Percentiles rank a stretch among this genome's conserved stretches.
These are phyloP conservation scores for Taurulus bubalis DNA, from an alignment of 2,113 vertebrate species.

Conservation along the genomic window DNA sequence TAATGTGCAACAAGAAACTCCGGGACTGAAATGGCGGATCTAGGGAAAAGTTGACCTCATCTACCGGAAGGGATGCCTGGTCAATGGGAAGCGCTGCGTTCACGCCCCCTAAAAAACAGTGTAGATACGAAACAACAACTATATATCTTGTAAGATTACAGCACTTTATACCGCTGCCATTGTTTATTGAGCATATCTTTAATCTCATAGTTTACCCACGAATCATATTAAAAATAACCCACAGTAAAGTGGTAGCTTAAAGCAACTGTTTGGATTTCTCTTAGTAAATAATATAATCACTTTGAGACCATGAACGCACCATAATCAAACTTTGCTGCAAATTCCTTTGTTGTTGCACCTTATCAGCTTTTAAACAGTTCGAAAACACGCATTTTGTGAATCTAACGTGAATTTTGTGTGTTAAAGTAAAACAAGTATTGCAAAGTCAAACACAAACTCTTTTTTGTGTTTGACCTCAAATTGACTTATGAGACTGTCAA, in stretches of 20 bases:
- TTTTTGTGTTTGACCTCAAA: not conserved
- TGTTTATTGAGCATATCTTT: not conserved
- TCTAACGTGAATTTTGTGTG: not conserved
- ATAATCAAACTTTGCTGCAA: conserved; percentile 13
- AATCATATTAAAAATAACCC: not conserved
- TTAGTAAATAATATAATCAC: not conserved
- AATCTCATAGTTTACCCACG: accelerated
- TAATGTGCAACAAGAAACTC: conserved; percentile 70
- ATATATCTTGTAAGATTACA: not conserved
- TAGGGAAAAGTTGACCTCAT: conserved; percentile 88
- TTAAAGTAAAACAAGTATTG: not conserved
- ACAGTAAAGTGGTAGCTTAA: not conserved
- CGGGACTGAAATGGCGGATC: conserved; percentile 88
- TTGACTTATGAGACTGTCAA: not conserved
- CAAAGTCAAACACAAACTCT: not conserved
- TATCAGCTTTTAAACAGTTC: not conserved
- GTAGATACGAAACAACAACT: not conserved
- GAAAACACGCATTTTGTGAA: not conserved
- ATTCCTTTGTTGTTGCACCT: not conserved
- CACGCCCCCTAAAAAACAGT: conserved; percentile 20
- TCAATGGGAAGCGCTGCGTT: conserved; percentile 62
- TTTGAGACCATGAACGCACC: conserved; percentile 1
- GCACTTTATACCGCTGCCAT: accelerated
- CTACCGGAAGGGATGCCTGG: conserved; percentile 88
- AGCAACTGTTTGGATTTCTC: not conserved